Evolutionary conservation across 2,888 invertebrate species (phyloP), one percentile per base, ranked within the genome.

Genomic region (Pocota personata): DNA sequence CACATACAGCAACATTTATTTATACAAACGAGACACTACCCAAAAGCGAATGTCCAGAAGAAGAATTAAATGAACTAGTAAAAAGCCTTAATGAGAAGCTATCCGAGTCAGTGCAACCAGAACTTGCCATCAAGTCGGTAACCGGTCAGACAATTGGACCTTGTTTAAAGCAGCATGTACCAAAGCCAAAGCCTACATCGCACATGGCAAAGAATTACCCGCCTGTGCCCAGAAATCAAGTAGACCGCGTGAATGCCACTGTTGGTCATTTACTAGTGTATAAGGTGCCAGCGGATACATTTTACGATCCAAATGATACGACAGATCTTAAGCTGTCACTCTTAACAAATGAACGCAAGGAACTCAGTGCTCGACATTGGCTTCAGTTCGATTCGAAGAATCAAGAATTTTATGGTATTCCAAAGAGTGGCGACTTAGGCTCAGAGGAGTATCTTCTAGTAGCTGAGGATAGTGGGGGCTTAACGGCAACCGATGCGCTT

Each of bases 391-490:
- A 98, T 91, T 93, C 94, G 1, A 96, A 96, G 89, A 97, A 97
- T 93, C 96, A 97, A 90, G 97, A 97, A 93, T 97, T 98, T 92
- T 97, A 95, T 90, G 98, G 98, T 0, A 94, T 98, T 67, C 97
- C 98, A 1, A 93, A 95, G 82, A 93, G 94, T 0, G 93, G 93
- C 1, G 96, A 98, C 91, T 94, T 94, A 19, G 97, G 97, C 32
- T 94, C 94, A 12, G 95, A 95, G 87, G 96, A 96, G 89, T 98
- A 97, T 90, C 95, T 97, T 88, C 92, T 98, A 90, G 95, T 96
- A 78, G 96, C 96, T 52, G 95, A 95, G 90, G 96, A 97, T 90
- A 95, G 94, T 8, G 95, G 95, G 87, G 95, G 96, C 50, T 93
- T 95, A 88, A 95, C 95, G 27, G 97, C 96, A 0, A 95, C 95